Base-by-base conservation (phyloP, 2,888 invertebrate genomes). In the Melieria omissa region DNA sequence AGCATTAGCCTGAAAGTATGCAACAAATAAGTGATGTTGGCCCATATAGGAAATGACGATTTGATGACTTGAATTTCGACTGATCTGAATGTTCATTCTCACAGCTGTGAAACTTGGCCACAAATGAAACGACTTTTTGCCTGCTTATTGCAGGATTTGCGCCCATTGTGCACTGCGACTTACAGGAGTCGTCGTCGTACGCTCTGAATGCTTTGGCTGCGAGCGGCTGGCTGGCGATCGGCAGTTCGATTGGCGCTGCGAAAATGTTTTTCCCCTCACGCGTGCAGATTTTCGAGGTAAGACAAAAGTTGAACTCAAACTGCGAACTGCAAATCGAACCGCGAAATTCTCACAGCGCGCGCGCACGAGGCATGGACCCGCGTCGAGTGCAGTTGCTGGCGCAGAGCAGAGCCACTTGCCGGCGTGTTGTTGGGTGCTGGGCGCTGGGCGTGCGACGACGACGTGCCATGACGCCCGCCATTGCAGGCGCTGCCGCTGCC, bases 221-320 rank as follows among this genome's bases (percentile, higher is more conserved):
- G 5, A n/a, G 62, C 62, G 46, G 62, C 46, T 29, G 29, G n/a
- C 62, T 16, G 45, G 7, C 6, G 9, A 42, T 42, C 61, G 44
- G 42, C 44, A 44, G 5, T 10, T 29, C 60, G n/a, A 61, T 9
- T 42, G 61, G n/a, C 49, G 12, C 63, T 14, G 46, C 16, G 64
- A 65, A 52, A 45, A 29, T n/a, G 54, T 12, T n/a, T 52, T 52
- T 52, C 14, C 46, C 29, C 67, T 67, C 67, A 67, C 67, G 74
- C 71, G 67, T 72, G 74, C 72, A 77, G 77, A 77, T 76, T 76
- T 77, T 77, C 77, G 76, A 76, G 75, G 76, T 76, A 77, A 77
- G 77, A 77, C 77, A 77, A 74, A 67, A 61, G 14, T 7, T 10
- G 49, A 12, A 8, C n/a, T 5, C 60, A 47, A 63, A 54, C 44